Evolutionary conservation across 2,888 invertebrate genomes (phyloP).

Genomic region (Gari tellinella): DNA sequence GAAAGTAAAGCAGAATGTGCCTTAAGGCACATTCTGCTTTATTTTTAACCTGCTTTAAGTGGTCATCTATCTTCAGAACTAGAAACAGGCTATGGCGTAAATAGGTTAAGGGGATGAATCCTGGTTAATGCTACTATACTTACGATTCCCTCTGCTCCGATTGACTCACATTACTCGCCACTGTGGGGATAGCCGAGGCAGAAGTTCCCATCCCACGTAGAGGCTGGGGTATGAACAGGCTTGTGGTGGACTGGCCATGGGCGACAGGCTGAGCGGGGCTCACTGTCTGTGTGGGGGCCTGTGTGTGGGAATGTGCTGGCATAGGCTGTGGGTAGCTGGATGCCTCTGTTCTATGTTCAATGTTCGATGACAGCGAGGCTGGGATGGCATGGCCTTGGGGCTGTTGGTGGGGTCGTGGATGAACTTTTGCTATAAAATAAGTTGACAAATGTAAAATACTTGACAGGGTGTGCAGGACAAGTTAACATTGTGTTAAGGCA

Average conservation of each 20-base stretch:
- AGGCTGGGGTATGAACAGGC: constrained; percentile 60
- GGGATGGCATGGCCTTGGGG: constrained; percentile 46
- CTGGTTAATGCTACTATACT: no score
- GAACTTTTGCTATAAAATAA: constrained; percentile 73
- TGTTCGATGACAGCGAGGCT: constrained; percentile 19
- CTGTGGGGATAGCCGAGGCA: constrained; percentile 47
- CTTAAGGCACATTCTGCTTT: no score
- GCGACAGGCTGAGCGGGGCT: constrained; percentile 31
- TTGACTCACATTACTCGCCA: constrained; percentile 25
- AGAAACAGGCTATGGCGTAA: no score
- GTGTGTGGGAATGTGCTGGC: constrained; percentile 42
- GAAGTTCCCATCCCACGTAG: constrained; percentile 30
- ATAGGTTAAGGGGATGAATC: no score
- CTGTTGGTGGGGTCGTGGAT: constrained; percentile 70
- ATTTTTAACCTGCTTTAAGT: no score
- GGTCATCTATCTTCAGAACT: no score
- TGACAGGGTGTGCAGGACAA: no score
- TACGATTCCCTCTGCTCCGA: constrained; percentile 51
- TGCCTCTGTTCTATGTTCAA: constrained; percentile 40
- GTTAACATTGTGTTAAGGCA: no score
- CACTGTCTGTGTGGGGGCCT: constrained; percentile 25
- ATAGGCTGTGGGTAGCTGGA: constrained; percentile 51
- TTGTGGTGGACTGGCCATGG: constrained; percentile 46
- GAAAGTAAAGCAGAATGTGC: no score
- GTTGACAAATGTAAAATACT: not conserved